Base-by-base conservation (phyloP, 2,888 invertebrate genomes). In the Drosophila anomalata region DNA sequence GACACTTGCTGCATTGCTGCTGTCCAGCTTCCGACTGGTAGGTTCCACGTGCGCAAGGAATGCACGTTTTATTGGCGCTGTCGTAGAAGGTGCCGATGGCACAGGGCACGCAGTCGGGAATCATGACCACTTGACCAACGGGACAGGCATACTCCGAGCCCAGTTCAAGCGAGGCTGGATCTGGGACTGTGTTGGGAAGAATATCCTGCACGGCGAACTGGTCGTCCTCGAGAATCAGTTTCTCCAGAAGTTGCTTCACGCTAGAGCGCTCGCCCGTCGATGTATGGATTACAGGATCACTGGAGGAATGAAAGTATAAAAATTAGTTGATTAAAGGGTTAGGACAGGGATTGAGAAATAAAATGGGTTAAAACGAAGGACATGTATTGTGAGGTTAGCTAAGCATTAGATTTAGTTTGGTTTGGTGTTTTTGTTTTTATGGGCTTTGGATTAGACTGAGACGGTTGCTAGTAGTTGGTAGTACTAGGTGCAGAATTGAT, bases 11-110 rank as follows among this genome's bases (percentile, higher is more conserved):
- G 92, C 99, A 99, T 87, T 96, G 96, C 47, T 95, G 92, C 90
- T 98, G 97, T 0, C 98, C 98, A 2, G 96, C 94, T 92, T 98
- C 97, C 71, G 98, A 97, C 92, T 99, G 99, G 91, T 98, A 99
- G 0, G 95, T 96, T 73, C 99, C 99, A 42, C 96, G 93, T 0
- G 96, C 96, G 87, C 98, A 98, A 24, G 96, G 94, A 46, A 95
- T 93, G 90, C 98, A 98, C 17, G 94, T 94, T 87, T 95, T 95
- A 67, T 95, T 95, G 4, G 94, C 94, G 46, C 94, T 94, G 75
- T 97, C 95, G 89, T 96, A 96, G 93, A 93, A 98, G 0, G 97
- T 97, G 70, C 98, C 98, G 73, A 97, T 95, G 14, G 98, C 96
- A 90, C 98, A 98, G 24, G 97, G 96, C 59, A 98, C 98, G 92